These are phyloP conservation scores for Episyrphus balteatus DNA, from an alignment of 1,140 invertebrate species.

Conservation along the genomic window DNA sequence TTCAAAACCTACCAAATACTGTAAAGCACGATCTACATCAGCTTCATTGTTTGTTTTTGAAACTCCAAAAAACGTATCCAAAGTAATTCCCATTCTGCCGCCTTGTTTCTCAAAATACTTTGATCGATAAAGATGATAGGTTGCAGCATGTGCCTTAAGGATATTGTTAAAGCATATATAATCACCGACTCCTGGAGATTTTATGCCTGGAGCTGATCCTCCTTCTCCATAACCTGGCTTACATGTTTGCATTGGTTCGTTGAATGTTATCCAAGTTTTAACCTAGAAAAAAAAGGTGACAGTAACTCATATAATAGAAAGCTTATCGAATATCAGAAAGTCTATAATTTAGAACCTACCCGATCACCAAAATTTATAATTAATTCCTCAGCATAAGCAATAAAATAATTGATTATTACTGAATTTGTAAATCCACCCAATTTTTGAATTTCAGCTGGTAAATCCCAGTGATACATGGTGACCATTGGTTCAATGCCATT, in stretches of 20 bases:
- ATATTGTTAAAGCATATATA: conserved; percentile 43
- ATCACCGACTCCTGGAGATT: conserved; percentile 35
- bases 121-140: conserved; percentile 37
- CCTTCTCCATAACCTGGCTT: conserved; percentile 29
- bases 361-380: conserved; percentile 41
- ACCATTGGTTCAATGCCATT: conserved; percentile 44
- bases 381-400: conserved; percentile 41
- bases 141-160: conserved; percentile 43
- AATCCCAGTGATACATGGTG: too few species aligned
- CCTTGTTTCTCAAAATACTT: conserved; percentile 26
- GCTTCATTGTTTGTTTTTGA: conserved; percentile 29
- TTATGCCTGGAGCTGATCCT: conserved; percentile 32
- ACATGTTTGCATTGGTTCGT: conserved; percentile 39
- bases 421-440: conserved; percentile 47
- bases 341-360: conserved; percentile 7
- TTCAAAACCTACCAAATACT: conserved; percentile 38
- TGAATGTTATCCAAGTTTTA: conserved; percentile 37
- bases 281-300: too few species aligned
- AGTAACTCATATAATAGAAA: too few species aligned
- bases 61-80: conserved; percentile 41
- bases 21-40: conserved; percentile 40
- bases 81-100: conserved; percentile 42
- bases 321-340: too few species aligned
- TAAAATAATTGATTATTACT: conserved; percentile 41
- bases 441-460: conserved; percentile 44